Conservation (phyloP, 2,888 invertebrate genomes). For the Drosophila dives region DNA sequence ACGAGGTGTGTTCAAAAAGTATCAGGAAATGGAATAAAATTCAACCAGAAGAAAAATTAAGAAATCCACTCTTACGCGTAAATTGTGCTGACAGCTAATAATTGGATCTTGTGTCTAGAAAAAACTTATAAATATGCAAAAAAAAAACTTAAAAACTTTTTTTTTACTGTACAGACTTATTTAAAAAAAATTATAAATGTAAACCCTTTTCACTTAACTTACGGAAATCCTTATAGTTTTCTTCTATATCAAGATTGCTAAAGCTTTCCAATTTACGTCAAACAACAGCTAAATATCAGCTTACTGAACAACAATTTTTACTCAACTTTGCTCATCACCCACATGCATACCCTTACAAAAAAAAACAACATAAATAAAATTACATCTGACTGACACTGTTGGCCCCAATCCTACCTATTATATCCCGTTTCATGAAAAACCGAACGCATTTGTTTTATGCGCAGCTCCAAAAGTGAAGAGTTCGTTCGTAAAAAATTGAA, state of each 20-base stretch:
- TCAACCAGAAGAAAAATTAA: not conserved
- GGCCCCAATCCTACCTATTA: conserved; percentile 8
- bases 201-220: too few species aligned
- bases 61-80: not conserved
- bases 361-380: conserved; percentile 18
- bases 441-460: conserved; percentile 68
- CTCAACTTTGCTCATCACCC: conserved; percentile 47
- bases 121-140: not conserved
- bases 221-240: not conserved
- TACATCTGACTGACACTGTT: conserved; percentile 42
- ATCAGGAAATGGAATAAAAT: not conserved
- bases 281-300: not conserved
- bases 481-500: conserved; percentile 68
- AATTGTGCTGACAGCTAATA: not conserved
- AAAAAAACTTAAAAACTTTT: not conserved
- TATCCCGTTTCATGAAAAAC: conserved; percentile 6
- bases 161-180: not conserved
- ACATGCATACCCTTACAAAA: conserved; percentile 17
- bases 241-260: not conserved
- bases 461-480: conserved; percentile 57
- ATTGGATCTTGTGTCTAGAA: not conserved
- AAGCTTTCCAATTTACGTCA: not conserved
- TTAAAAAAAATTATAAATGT: too few species aligned
- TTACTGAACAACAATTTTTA: conserved; percentile 45
- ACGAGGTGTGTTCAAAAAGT: too few species aligned